Evolutionary conservation across 1,140 invertebrate species (phyloP).

Genomic region (Ceratitis capitata): DNA sequence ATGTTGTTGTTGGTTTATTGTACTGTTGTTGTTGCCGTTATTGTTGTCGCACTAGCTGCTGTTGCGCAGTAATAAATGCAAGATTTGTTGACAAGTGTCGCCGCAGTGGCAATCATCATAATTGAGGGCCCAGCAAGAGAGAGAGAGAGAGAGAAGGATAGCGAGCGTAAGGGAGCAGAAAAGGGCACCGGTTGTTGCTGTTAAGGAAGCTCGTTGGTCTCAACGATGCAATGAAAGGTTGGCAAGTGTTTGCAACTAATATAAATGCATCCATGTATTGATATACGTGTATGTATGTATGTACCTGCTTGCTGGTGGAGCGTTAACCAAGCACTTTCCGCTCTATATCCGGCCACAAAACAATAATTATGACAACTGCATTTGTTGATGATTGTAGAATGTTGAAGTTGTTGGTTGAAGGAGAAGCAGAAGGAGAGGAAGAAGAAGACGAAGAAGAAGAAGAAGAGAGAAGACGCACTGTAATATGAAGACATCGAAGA

Average conservation of each 20-base stretch:
- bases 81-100: not conserved
- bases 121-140: not conserved
- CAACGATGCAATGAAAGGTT: no score
- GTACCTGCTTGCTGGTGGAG: no score
- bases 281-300: not conserved
- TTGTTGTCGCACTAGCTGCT: constrained; percentile 6
- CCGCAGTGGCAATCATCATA: not conserved
- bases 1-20: not conserved
- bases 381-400: no score
- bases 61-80: constrained; percentile 11
- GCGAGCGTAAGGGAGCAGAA: no score
- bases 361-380: constrained; percentile 27
- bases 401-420: no score
- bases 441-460: no score
- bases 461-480: no score
- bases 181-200: no score
- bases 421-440: no score
- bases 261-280: not conserved
- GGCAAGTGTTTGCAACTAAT: no score
- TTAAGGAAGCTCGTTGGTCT: no score
- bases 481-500: not conserved
- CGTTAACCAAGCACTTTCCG: not conserved
- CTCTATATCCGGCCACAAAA: not conserved
- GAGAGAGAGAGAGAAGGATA: no score
- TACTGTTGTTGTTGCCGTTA: not conserved